Conservation (phyloP, 2,797 vertebrate species). For the Gadopsis marmoratus region DNA sequence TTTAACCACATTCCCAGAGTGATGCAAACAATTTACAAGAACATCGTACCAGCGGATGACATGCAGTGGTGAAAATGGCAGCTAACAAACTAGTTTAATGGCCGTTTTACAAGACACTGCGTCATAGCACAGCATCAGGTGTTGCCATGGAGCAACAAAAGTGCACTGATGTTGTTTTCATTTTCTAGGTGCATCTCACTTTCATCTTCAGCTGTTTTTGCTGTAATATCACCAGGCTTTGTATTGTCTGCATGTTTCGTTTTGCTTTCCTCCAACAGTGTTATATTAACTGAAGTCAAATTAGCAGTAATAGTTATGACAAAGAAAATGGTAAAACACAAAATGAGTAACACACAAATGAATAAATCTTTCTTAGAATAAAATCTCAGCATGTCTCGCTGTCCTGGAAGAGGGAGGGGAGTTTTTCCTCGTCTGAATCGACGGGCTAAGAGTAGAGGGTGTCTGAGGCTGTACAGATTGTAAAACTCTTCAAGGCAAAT, state of each 20-base stretch:
- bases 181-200: constrained; percentile 27
- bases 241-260: neutral
- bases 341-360: neutral
- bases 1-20: constrained; percentile 28
- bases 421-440: neutral
- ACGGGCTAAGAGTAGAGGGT: neutral
- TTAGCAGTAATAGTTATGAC: neutral
- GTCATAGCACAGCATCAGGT: constrained; percentile 37
- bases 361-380: neutral
- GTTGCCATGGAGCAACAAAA: constrained; percentile 45
- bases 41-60: constrained; percentile 40
- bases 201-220: constrained; percentile 30
- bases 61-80: constrained; percentile 37
- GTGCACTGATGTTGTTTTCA: constrained; percentile 12
- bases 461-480: neutral
- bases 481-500: neutral
- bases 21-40: constrained; percentile 57
- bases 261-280: neutral
- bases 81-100: constrained; percentile 45
- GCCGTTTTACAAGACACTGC: constrained; percentile 46
- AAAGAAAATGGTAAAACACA: neutral
- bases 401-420: no score
- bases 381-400: neutral
- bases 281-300: constrained; percentile 3
- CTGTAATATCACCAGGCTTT: constrained; percentile 13